Conservation (phyloP, 2,888 invertebrate genomes). For the Hecatera dysodea region DNA sequence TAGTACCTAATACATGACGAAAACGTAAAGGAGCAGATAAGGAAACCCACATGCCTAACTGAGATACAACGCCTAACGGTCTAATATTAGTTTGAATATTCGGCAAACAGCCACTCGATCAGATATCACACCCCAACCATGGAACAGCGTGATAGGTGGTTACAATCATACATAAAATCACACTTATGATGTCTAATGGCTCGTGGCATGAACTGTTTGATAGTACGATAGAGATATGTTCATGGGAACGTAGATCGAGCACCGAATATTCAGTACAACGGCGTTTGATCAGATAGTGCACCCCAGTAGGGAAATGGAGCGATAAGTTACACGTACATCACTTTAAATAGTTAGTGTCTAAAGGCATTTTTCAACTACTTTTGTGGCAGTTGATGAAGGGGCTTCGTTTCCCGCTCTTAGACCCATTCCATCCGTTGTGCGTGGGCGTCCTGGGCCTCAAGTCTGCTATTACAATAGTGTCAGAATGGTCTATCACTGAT, state of each 20-base stretch:
- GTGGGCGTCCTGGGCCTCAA: too few relatives aligned
- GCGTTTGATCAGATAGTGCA: conserved; percentile 48
- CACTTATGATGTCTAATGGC: conserved; percentile 53
- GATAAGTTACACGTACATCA: conserved; percentile 38
- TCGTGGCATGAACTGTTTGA: conserved; percentile 49
- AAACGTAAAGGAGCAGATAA: not conserved
- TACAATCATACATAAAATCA: conserved; percentile 50
- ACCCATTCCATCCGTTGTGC: too few relatives aligned
- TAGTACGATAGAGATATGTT: conserved; percentile 23
- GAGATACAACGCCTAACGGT: not conserved
- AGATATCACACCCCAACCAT: conserved; percentile 45
- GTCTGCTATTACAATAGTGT: too few relatives aligned
- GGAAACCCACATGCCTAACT: conserved; percentile 1
- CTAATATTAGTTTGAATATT: conserved; percentile 35
- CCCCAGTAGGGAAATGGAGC: conserved; percentile 43
- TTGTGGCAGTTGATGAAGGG: too few relatives aligned
- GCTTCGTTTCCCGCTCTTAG: too few relatives aligned
- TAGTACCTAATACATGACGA: not conserved
- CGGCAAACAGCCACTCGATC: conserved; percentile 32
- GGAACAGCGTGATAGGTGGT: conserved; percentile 40
- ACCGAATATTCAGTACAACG: conserved; percentile 41
- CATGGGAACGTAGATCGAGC: conserved; percentile 34
- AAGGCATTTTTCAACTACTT: not conserved
- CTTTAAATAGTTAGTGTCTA: conserved; percentile 12
- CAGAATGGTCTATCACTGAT: too few relatives aligned